Conservation (phyloP, 2,888 invertebrate genomes). For the Tetramorium bicarinatum region DNA sequence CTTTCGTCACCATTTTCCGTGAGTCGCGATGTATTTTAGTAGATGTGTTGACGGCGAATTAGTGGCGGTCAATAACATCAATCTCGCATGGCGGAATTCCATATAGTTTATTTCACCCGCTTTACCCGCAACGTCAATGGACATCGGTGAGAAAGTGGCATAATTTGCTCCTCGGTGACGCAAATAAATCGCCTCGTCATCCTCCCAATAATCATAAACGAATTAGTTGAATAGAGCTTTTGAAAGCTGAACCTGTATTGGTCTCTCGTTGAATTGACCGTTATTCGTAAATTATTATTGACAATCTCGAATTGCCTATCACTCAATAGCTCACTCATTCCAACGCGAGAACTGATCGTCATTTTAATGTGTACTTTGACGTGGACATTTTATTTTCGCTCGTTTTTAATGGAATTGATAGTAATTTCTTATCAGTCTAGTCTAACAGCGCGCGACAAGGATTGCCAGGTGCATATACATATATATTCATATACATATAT, state of each 20-base stretch:
- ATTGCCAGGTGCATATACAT: neutral
- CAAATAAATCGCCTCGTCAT: neutral
- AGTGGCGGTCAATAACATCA: constrained; percentile 41
- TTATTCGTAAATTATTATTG: neutral
- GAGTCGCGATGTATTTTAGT: constrained; percentile 34
- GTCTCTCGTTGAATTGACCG: neutral
- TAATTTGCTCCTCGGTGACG: constrained; percentile 7
- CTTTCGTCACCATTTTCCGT: constrained; percentile 9
- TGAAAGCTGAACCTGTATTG: neutral
- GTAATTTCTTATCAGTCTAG: neutral
- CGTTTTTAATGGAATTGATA: neutral
- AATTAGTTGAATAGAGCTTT: neutral
- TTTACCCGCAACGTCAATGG: neutral
- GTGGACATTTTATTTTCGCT: neutral
- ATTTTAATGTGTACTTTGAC: neutral
- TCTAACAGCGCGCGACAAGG: neutral
- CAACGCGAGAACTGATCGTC: neutral
- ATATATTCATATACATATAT: neutral
- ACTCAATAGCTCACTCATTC: neutral
- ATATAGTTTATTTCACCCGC: constrained; percentile 7
- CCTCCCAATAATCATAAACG: neutral
- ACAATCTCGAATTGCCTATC: neutral
- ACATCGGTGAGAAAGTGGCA: constrained; percentile 21
- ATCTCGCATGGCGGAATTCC: constrained; percentile 9
- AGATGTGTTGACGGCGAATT: constrained; percentile 41